Conservation (phyloP, 2,113 vertebrate genomes). For the Aleadryas rufinucha region DNA sequence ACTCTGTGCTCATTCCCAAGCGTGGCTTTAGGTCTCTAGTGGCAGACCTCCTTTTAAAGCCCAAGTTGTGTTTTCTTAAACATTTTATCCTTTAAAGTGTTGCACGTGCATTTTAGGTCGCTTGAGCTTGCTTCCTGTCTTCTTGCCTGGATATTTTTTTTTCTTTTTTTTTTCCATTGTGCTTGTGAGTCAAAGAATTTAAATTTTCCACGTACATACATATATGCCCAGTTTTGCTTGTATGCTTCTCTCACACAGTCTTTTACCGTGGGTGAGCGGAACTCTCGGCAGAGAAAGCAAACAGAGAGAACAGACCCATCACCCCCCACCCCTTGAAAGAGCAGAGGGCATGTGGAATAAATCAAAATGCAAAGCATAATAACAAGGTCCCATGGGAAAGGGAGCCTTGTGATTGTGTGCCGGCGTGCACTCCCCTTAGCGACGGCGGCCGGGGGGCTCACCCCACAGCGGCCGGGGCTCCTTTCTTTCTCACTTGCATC, state of each 20-base stretch:
- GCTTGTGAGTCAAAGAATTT: neutral
- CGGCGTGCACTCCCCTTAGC: conserved; percentile 42
- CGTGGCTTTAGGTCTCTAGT: neutral
- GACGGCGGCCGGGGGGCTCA: conserved; percentile 12
- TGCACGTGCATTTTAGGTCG: neutral
- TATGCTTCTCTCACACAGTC: neutral
- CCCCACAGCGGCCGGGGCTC: neutral
- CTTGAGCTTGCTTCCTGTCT: neutral
- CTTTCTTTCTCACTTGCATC: conserved; percentile 52
- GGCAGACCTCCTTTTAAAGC: neutral
- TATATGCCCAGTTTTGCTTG: neutral
- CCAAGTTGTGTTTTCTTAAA: neutral
- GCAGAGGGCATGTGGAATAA: conserved; percentile 71
- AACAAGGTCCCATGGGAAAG: conserved; percentile 64
- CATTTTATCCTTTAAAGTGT: neutral
- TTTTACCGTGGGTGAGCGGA: neutral
- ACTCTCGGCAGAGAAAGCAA: conserved; percentile 61
- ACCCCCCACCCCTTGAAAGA: conserved; percentile 52
- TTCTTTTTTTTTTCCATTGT: neutral
- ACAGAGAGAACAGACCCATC: conserved; percentile 56
- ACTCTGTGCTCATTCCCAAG: neutral
- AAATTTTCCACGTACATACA: neutral
- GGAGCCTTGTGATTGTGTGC: conserved; percentile 52
- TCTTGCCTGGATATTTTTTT: neutral
- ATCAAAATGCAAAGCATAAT: conserved; percentile 61